phyloP scores from a whole-genome alignment of 2,113 vertebrate genomes.

The Anseranas semipalmata region DNA sequence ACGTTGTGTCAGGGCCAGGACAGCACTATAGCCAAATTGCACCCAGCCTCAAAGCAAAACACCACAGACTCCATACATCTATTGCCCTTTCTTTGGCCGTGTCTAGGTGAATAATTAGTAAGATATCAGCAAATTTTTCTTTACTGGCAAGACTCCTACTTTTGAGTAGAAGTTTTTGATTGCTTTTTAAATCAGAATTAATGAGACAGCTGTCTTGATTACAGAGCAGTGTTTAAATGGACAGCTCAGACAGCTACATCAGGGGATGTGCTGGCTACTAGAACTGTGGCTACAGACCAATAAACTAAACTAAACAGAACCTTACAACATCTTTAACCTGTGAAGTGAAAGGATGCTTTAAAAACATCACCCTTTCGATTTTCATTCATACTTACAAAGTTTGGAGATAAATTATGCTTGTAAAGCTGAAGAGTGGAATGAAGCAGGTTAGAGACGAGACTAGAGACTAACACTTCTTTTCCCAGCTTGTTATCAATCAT shows the following conservation, averaged over 20 bases:
- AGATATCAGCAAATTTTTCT: not conserved
- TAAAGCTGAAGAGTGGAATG: slow-evolving; percentile 98
- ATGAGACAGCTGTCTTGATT: not conserved
- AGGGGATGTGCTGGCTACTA: not conserved
- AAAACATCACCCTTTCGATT: rapidly evolving
- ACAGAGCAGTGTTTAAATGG: not conserved
- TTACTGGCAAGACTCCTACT: not conserved
- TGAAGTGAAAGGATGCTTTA: not conserved
- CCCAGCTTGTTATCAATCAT: slow-evolving; percentile 91
- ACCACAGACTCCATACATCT: not conserved
- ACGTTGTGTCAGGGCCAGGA: slow-evolving; percentile 20
- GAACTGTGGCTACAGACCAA: not conserved
- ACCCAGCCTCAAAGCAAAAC: not conserved
- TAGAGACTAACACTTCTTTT: slow-evolving; percentile 96
- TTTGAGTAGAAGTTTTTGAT: not conserved
- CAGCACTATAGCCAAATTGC: not conserved
- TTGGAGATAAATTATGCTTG: slow-evolving; percentile 95
- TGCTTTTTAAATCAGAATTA: not conserved
- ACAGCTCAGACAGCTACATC: not conserved
- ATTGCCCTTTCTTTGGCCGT: not conserved
- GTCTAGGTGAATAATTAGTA: not conserved
- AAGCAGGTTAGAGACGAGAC: slow-evolving; percentile 91
- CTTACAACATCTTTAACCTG: not conserved
- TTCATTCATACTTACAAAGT: slow-evolving; percentile 86
- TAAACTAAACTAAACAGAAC: not conserved